Base-by-base conservation (phyloP, 2,888 invertebrate species). In the Chloroclysta siterata region DNA sequence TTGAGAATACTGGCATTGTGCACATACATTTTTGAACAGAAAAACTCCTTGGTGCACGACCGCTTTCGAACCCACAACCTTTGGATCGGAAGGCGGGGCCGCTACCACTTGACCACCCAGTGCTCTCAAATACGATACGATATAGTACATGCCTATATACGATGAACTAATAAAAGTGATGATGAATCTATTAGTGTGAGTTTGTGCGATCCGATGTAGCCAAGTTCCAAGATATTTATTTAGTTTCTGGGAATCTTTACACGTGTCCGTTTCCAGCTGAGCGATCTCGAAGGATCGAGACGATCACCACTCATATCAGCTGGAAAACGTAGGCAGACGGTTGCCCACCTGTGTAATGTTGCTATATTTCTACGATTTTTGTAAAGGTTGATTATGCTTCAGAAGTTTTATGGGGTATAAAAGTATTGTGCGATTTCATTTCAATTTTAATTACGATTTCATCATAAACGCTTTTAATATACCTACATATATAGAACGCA, bases 191-290 rank as follows among this genome's bases (percentile, higher is more conserved):
- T 2, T 39, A 11, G 36, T 3, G 10, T 8, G 10, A 11, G 10
- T 11, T 39, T 17, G 15, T 5, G 3, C 17, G 17, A 17, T 46
- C 10, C 28, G 2, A 39, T 50, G 14, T 50, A 13, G 11, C 39
- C 17, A n/a, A 39, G 22, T 52, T 53, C 33, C 52, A 53, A 63
- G 11, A 55, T 63, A 65, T 46, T 54, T 36, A 58, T 62, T 44
- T 65, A 52, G 39, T 52, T 56, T 64, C 69, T 76, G 79, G 65
- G 79, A 81, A 77, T 69, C 70, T 52, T 63, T 59, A 60, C 80
- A 77, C 72, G 72, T 79, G 79, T 71, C 71, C 64, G 69, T 75
- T 80, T 78, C 77, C 77, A 72, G 71, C 63, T 68, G 73, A 70
- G 65, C 63, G 59, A 55, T n/a, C 63, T 42, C 41, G 61, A 50